Conservation (phyloP, 2,113 vertebrate genomes). For the Microcebus murinus region DNA sequence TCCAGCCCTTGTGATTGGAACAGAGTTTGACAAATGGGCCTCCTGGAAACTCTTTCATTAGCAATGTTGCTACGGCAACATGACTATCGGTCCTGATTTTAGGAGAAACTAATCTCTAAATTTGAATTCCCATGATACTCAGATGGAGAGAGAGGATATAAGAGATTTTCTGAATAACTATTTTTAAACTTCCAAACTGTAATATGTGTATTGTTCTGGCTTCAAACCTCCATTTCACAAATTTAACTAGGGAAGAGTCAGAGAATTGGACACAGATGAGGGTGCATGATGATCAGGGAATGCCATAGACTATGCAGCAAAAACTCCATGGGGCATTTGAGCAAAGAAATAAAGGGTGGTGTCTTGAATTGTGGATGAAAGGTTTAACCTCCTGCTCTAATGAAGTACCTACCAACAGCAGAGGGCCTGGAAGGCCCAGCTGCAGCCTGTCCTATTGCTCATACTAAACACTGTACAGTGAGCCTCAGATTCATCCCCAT, state of each 20-base stretch:
- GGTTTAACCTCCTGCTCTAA: background rate
- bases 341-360: background rate
- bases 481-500: background rate
- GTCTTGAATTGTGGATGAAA: background rate
- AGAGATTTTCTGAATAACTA: slow-evolving; percentile 59
- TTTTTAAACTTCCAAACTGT: slow-evolving; percentile 34
- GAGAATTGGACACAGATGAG: background rate
- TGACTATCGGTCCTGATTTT: slow-evolving; percentile 27
- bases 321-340: background rate
- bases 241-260: background rate
- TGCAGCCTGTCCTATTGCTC: background rate
- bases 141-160: slow-evolving; percentile 18
- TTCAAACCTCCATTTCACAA: background rate
- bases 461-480: no score
- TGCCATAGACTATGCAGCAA: background rate
- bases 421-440: background rate
- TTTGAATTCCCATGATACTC: slow-evolving; percentile 58
- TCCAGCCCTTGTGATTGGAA: slow-evolving; percentile 35
- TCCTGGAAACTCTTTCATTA: slow-evolving; percentile 56
- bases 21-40: slow-evolving; percentile 54
- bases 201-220: background rate
- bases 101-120: slow-evolving; percentile 61
- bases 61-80: slow-evolving; percentile 58
- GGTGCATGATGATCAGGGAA: background rate
- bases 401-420: background rate